These are phyloP conservation scores for Taxidea taxus DNA, from an alignment of 2,113 vertebrate genomes.

Conservation along the genomic window DNA sequence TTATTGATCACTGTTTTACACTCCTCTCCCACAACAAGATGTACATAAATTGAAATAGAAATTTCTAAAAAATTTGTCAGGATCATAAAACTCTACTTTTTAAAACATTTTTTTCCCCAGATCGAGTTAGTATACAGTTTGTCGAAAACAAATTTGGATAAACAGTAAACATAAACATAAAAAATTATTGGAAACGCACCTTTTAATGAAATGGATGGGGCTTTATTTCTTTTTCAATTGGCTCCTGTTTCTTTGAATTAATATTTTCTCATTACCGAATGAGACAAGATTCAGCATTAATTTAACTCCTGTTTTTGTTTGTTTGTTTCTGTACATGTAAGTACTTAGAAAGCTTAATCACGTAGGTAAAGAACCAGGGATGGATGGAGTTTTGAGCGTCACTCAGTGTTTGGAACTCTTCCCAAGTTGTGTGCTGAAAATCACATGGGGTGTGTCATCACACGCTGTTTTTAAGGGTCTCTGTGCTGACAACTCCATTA, in stretches of 20 bases:
- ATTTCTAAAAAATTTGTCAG: constrained; percentile 36
- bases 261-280: neutral
- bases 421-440: neutral
- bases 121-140: constrained; percentile 48
- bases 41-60: constrained; percentile 64
- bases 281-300: neutral
- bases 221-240: neutral
- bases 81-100: constrained; percentile 43
- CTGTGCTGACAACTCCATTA: neutral
- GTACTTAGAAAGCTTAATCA: neutral
- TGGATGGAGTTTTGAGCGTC: neutral
- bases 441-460: neutral
- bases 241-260: neutral
- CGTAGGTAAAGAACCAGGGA: neutral
- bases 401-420: constrained; percentile 7
- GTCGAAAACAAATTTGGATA: constrained; percentile 49
- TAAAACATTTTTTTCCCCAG: neutral
- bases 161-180: constrained; percentile 38
- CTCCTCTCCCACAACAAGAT: constrained; percentile 58
- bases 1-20: constrained; percentile 71
- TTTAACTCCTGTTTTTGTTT: neutral
- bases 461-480: neutral
- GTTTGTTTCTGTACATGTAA: neutral
- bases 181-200: neutral
- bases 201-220: constrained; percentile 11